Evolutionary conservation across 30 jellyfish, hydroid and myxozoan genomes (phyloP).

Genomic region (Pseudorhiza aurosa): DNA sequence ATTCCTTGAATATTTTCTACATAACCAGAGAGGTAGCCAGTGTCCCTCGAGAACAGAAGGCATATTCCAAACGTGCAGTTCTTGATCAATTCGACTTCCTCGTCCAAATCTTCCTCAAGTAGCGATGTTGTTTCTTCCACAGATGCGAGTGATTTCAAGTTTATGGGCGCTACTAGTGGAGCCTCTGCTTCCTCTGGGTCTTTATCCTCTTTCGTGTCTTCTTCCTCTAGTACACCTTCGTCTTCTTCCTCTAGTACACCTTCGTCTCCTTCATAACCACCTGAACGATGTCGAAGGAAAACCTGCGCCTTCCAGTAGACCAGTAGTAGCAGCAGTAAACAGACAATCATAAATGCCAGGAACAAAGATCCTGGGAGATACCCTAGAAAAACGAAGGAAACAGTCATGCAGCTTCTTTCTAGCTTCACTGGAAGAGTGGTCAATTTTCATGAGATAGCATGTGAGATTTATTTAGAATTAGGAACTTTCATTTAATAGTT

Average conservation of each 20-base stretch:
- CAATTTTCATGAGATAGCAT: too few relatives aligned
- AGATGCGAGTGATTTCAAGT: slow-evolving; percentile 16
- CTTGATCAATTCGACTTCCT: slow-evolving; percentile 8
- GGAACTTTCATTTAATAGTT: too few relatives aligned
- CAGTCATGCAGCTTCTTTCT: too few relatives aligned
- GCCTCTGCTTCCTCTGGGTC: neutral
- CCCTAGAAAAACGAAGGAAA: slow-evolving; percentile 58
- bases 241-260: neutral
- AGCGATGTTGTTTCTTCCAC: neutral
- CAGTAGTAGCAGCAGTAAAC: slow-evolving; percentile 25
- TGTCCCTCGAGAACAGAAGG: neutral
- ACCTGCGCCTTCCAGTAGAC: slow-evolving; percentile 40
- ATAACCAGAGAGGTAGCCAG: slow-evolving; percentile 1
- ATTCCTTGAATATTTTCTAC: slow-evolving; percentile 18
- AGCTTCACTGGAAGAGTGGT: too few relatives aligned
- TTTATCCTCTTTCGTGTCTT: neutral
- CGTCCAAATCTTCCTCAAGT: neutral
- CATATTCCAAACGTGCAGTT: slow-evolving; percentile 6
- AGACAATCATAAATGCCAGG: slow-evolving; percentile 21
- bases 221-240: neutral
- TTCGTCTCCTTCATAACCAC: slow-evolving; percentile 9
- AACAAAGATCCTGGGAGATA: slow-evolving; percentile 50
- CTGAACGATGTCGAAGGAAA: slow-evolving; percentile 8
- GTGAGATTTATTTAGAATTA: too few relatives aligned
- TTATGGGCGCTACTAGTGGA: neutral